Base-by-base conservation (phyloP, 1,140 invertebrate genomes). In the Drosophila biarmipes region DNA sequence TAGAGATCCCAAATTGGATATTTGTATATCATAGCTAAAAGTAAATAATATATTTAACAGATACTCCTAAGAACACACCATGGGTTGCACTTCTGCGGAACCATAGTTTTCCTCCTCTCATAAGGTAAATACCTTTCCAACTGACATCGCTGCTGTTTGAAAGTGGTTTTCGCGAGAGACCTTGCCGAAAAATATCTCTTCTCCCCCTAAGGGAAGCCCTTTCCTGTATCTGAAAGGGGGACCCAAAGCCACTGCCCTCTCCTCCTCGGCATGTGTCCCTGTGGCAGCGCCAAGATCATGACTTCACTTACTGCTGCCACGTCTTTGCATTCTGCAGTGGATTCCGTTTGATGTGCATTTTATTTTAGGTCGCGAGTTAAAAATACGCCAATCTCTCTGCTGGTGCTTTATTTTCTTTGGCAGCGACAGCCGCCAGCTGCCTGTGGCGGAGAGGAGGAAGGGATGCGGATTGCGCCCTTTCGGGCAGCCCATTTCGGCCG, bases 361-460 rank as follows among this genome's bases (percentile, higher is more conserved):
- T 31, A 38, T 73, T 73, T 59, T 58, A 19, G 66, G 52, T 69
- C 17, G 63, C 49, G 8, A 15, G 51, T 42, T 76, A 77, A 77
- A 77, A 58, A 77, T 77, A 69, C 27, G 66, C 40, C 12, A 69
- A 68, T 55, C 46, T 76, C 21, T 42, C 12, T 10, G 24, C 38
- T 46, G 17, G 7, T 19, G 40, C 42, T 38, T 62, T 43, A 61
- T 52, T 52, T 51, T 66, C 29, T 37, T 68, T 67, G 66, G 67
- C 51, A 69, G 63, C 55, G 15, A 74, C 55, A 59, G 24, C 40
- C 19, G 52, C 37, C 56, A 59, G 49, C 56, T 53, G 69, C 42
- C n/a, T 2, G 42, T 15, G 14, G 34, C 14, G 45, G 56, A 24
- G 27, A 27, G 12, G 6, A 6, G n/a, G 19, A 27, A 46, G 43